Percentiles rank a stretch among this genome's conserved stretches.
These are phyloP conservation scores for Micrasema longulum DNA, from an alignment of 1,140 invertebrate species.

Conservation along the genomic window DNA sequence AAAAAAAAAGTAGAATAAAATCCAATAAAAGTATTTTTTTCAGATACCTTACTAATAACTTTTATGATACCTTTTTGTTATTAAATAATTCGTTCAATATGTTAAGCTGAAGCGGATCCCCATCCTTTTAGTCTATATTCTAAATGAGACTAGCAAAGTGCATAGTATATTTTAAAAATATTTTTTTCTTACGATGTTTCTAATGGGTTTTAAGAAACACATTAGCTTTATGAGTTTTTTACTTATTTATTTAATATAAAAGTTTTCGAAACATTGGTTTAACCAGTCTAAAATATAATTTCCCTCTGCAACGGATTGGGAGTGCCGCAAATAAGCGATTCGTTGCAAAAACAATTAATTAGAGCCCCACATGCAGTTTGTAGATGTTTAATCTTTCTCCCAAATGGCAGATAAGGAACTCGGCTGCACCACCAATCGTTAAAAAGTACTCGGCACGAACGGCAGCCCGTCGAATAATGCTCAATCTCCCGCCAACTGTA, in stretches of 20 bases:
- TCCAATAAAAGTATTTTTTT: too few species aligned
- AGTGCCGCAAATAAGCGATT: slow-evolving; percentile 21
- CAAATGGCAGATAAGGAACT: slow-evolving; percentile 7
- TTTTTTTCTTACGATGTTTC: too few species aligned
- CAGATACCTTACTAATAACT: too few species aligned
- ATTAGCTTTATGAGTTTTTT: background rate
- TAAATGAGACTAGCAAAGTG: too few species aligned
- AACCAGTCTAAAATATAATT: background rate
- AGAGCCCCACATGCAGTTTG: slow-evolving; percentile 14
- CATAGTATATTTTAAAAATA: too few species aligned
- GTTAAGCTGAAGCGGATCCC: too few species aligned
- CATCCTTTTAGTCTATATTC: too few species aligned
- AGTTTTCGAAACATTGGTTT: background rate
- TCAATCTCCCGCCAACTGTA: background rate
- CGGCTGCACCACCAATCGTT: slow-evolving; percentile 13
- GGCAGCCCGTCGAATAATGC: background rate
- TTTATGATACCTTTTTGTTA: too few species aligned
- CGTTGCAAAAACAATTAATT: slow-evolving; percentile 19
- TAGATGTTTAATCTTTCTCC: slow-evolving; percentile 1
- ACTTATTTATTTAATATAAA: background rate
- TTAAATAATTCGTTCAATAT: too few species aligned
- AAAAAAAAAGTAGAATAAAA: too few species aligned
- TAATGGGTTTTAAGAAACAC: background rate
- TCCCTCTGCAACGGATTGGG: background rate
- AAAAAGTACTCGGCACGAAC: slow-evolving; percentile 30